A percentile compares a stretch with the other conserved stretches of the same genome.
Evolutionary conservation across 2,888 invertebrate species (phyloP).

Genomic region (Escarpia spicata): DNA sequence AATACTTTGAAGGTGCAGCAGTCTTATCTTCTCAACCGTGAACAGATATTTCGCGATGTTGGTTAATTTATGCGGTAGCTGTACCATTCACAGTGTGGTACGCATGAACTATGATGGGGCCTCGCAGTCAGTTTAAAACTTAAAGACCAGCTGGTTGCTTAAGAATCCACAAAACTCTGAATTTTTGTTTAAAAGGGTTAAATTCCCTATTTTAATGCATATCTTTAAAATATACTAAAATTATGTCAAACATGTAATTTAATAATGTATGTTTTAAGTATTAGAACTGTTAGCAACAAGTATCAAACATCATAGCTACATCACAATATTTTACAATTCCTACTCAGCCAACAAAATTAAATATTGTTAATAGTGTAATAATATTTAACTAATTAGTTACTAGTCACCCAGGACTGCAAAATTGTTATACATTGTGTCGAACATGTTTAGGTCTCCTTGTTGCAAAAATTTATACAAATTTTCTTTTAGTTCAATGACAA

Average conservation of each 20-base stretch:
- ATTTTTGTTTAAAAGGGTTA: neutral
- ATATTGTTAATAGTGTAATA: neutral
- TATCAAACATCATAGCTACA: neutral
- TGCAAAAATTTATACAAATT: neutral
- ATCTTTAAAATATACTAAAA: neutral
- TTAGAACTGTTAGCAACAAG: neutral
- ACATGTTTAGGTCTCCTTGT: neutral
- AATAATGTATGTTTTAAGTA: neutral
- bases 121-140: neutral
- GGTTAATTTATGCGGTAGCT: neutral
- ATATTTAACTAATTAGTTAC: neutral
- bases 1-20: neutral
- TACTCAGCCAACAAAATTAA: neutral
- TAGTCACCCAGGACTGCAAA: neutral
- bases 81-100: neutral
- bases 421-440: neutral
- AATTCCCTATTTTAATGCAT: neutral
- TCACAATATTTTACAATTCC: neutral
- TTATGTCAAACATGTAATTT: neutral
- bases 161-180: no score
- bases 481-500: neutral
- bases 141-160: neutral
- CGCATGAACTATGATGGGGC: neutral
- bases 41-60: neutral
- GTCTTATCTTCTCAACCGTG: neutral